Conservation (phyloP, 2,113 vertebrate species). For the Cottus gobio region DNA sequence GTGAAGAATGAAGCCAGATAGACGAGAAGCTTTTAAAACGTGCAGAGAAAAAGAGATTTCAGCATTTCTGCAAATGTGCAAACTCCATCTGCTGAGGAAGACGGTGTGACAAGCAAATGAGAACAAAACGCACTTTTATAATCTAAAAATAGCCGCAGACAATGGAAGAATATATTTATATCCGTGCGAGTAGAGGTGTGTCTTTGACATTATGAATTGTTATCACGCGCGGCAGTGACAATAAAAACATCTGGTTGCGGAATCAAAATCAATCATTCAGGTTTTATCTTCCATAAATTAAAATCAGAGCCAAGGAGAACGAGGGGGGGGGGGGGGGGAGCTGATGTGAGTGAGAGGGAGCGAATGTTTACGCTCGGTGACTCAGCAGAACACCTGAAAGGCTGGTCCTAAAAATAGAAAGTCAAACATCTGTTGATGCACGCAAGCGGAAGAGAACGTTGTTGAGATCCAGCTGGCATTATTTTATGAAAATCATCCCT, state of each 20-base stretch:
- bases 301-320: not conserved
- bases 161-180: not conserved
- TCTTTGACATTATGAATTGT: too few relatives aligned
- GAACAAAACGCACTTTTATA: not conserved
- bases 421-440: not conserved
- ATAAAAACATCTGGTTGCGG: not conserved
- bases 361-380: constrained; percentile 9
- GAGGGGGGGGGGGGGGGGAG: too few relatives aligned
- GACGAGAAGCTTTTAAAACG: not conserved
- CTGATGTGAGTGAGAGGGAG: not conserved
- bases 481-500: not conserved
- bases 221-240: too few relatives aligned
- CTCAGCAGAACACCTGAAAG: constrained; percentile 38
- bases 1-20: not conserved
- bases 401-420: constrained; percentile 19
- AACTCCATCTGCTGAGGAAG: not conserved
- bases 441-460: not conserved
- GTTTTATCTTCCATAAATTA: constrained; percentile 8
- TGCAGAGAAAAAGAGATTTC: not conserved
- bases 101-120: not conserved
- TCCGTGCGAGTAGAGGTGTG: not conserved
- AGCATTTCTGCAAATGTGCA: too few relatives aligned
- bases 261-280: not conserved
- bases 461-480: not conserved
- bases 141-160: not conserved